A percentile compares a stretch with the other conserved stretches of the same genome.
These are phyloP conservation scores for Pocillopora meandrina DNA, from an alignment of 92 coral and sea anemone genomes.

Conservation along the genomic window DNA sequence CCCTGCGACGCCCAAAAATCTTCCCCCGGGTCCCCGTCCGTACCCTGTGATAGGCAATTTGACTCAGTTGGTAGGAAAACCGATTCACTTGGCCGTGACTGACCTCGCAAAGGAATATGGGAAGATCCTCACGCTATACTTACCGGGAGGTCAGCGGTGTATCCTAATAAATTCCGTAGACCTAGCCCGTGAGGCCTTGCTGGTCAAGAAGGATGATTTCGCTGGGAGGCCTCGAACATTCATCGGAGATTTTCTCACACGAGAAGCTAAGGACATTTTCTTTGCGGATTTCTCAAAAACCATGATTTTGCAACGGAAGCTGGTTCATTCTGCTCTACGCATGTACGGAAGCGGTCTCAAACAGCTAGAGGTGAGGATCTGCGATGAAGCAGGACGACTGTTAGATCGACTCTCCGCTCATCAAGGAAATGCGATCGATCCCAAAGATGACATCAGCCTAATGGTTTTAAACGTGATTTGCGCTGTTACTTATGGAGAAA, in stretches of 20 bases:
- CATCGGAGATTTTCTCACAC: slow-evolving; percentile 61
- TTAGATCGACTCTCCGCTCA: slow-evolving; percentile 51
- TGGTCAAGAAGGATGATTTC: slow-evolving; percentile 64
- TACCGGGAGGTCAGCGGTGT: slow-evolving; percentile 59
- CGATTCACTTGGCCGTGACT: slow-evolving; percentile 58
- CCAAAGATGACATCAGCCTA: slow-evolving; percentile 58
- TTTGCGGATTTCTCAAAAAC: slow-evolving; percentile 69
- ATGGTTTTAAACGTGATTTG: slow-evolving; percentile 76
- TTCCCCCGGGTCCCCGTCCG: slow-evolving; percentile 72
- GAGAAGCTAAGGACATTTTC: slow-evolving; percentile 65
- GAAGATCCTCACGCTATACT: slow-evolving; percentile 59
- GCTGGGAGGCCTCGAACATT: slow-evolving; percentile 69
- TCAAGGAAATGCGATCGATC: slow-evolving; percentile 67
- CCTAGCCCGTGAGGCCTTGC: slow-evolving; percentile 69
- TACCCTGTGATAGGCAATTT: slow-evolving; percentile 69
- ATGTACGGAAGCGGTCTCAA: slow-evolving; percentile 59
- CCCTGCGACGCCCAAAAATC: slow-evolving; percentile 29
- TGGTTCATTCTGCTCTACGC: slow-evolving; percentile 67
- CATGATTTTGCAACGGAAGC: slow-evolving; percentile 62
- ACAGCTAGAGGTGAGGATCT: slow-evolving; percentile 44
- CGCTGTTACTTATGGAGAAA: slow-evolving; percentile 65
- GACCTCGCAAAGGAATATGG: slow-evolving; percentile 73
- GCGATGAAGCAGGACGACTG: slow-evolving; percentile 52
- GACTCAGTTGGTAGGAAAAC: slow-evolving; percentile 49
- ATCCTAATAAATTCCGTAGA: slow-evolving; percentile 52